phyloP scores from a whole-genome alignment of 2,888 invertebrate genomes.

The Lycia hirtaria region DNA sequence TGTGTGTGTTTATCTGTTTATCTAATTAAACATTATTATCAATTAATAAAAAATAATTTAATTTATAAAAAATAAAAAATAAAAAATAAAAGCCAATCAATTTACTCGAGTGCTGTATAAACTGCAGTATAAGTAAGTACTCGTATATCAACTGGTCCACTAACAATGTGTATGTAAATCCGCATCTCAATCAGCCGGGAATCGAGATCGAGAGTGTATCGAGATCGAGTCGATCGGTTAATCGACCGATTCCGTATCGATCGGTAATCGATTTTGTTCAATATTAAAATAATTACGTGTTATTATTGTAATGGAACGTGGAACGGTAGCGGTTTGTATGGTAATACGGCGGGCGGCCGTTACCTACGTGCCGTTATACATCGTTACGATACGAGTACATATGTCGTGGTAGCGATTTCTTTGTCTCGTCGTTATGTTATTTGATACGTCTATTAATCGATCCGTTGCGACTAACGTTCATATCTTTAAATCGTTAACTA shows the following conservation, averaged over 20 bases:
- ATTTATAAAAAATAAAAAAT: no score
- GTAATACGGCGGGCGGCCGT: conserved; percentile 38
- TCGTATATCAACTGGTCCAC: conserved; percentile 42
- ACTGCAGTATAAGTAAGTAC: no score
- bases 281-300: conserved; percentile 56
- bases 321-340: conserved; percentile 51
- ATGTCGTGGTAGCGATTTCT: conserved; percentile 25
- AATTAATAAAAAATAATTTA: no score
- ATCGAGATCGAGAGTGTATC: conserved; percentile 70
- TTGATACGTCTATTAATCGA: conserved; percentile 20
- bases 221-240: conserved; percentile 65
- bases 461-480: background rate
- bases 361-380: conserved; percentile 24
- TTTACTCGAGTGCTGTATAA: no score
- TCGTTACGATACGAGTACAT: conserved; percentile 7
- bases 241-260: conserved; percentile 45
- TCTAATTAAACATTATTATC: no score
- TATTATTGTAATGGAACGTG: conserved; percentile 50
- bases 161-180: conserved; percentile 78
- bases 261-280: conserved; percentile 53
- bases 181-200: conserved; percentile 59
- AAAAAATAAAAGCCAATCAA: no score
- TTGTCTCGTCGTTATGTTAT: conserved; percentile 15
- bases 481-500: conserved; percentile 2
- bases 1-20: no score